phyloP scores from a whole-genome alignment of 2,888 invertebrate genomes.

The Chelonus formosanus region DNA sequence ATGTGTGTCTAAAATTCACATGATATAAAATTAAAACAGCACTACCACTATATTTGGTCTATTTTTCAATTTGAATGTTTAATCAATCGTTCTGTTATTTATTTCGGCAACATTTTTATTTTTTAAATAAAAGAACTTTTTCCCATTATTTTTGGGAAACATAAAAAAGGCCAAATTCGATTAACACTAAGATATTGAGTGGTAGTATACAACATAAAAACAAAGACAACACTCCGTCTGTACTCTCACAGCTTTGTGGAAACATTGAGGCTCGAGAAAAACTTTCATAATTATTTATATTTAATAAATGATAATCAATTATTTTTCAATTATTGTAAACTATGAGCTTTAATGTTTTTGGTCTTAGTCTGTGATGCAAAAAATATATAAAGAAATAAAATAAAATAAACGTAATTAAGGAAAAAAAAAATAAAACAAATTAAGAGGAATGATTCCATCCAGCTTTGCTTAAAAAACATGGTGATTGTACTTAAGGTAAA shows the following conservation, averaged over 20 bases:
- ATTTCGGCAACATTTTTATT: too few relatives aligned
- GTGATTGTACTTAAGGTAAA: constrained; percentile 61
- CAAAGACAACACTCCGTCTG: constrained; percentile 2
- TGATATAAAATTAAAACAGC: too few relatives aligned
- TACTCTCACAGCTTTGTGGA: not conserved
- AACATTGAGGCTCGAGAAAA: constrained; percentile 14
- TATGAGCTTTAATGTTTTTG: constrained; percentile 20
- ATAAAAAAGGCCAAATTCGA: not conserved
- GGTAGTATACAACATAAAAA: constrained; percentile 4
- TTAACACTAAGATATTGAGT: not conserved
- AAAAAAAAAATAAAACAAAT: constrained; percentile 41
- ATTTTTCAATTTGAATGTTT: too few relatives aligned
- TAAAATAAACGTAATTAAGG: too few relatives aligned
- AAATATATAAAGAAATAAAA: constrained; percentile 13
- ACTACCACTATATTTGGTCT: too few relatives aligned
- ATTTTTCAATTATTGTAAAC: not conserved
- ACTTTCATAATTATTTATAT: not conserved
- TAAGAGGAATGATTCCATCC: constrained; percentile 60
- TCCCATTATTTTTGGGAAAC: not conserved
- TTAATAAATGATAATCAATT: constrained; percentile 12
- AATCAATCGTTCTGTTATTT: too few relatives aligned
- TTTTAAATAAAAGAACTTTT: not conserved
- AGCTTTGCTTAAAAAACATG: constrained; percentile 59
- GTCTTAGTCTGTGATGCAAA: constrained; percentile 24
- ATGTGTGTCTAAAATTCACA: too few relatives aligned